Conservation (phyloP, 2,113 vertebrate genomes). For the Embiotoca jacksoni region DNA sequence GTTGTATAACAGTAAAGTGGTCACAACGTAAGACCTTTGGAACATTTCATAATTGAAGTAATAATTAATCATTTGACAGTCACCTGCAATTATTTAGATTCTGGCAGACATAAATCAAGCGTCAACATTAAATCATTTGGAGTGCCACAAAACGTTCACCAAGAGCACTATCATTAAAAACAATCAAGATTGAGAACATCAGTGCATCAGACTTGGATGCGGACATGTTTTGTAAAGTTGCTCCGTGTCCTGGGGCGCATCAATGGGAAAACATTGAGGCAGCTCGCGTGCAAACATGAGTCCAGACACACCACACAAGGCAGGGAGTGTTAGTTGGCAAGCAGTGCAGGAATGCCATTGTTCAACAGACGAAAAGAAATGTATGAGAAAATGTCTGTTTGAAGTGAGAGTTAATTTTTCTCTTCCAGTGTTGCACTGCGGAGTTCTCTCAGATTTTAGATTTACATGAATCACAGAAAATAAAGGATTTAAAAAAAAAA, state of each 20-base stretch:
- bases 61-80: neutral
- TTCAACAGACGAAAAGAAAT: conserved; percentile 48
- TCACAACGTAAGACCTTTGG: neutral
- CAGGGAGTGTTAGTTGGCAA: conserved; percentile 66
- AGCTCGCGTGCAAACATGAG: conserved; percentile 56
- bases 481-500: neutral
- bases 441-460: neutral
- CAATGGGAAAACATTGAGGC: conserved; percentile 41
- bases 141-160: conserved; percentile 3
- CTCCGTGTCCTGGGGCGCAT: conserved; percentile 9
- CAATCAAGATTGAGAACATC: conserved; percentile 1
- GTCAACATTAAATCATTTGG: conserved; percentile 3
- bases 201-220: conserved; percentile 7
- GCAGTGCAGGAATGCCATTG: conserved; percentile 68
- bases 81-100: conserved; percentile 1
- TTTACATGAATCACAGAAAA: neutral
- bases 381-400: conserved; percentile 45
- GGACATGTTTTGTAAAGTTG: neutral
- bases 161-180: neutral
- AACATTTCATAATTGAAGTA: neutral
- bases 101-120: neutral
- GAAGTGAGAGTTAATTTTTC: conserved; percentile 26
- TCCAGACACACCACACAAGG: conserved; percentile 63
- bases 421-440: neutral
- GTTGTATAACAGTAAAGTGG: conserved; percentile 32